Base-by-base conservation (phyloP, 1,140 invertebrate genomes). In the Drosophila melanica region DNA sequence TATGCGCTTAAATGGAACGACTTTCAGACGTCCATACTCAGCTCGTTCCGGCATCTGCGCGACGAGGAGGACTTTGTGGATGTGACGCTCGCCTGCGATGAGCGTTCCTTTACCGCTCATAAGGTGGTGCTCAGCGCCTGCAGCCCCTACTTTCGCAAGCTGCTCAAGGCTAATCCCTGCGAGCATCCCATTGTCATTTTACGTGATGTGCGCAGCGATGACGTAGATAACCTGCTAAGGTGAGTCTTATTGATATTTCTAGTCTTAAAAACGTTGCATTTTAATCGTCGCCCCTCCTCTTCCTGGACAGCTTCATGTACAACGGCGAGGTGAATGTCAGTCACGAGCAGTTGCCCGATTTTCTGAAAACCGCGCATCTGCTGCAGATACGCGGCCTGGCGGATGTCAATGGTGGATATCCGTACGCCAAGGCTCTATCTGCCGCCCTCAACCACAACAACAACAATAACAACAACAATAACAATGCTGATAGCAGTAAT, bases 1-100 rank as follows among this genome's bases (percentile, higher is more conserved):
- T 98, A 98, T 93, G 97, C 97, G 92, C 94, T 98, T 87, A 95
- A 97, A 90, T 98, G 97, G 97, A 98, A 98, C 92, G 97, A 98
- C 92, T 98, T 97, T 93, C 97, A 97, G 92, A 95, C 96, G 59
- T 97, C 96, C 82, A 97, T 98, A 91, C 94, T 98, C 59, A 96
- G 94, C 63, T 97, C 96, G 53, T 98, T 98, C 93, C 94, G 96
- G 62, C 95, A 97, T 92, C 93, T 98, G 69, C 93, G 95, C 23
- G 96, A 97, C 91, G 95, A 96, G 92, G 96, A 97, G 93, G 96
- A 97, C 92, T 97, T 97, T 90, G 96, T 98, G 41, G 97, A 98
- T 92, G 97, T 98, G 67, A 98, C 97, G 23, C 93, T 98, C 75
- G 97, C 97, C 75, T 98, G 97, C 93, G 97, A 98, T 89, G 96